Evolutionary conservation across 2,797 vertebrate species (phyloP), one percentile per base, ranked within the genome.

Genomic region (Rhynchonycteris naso): DNA sequence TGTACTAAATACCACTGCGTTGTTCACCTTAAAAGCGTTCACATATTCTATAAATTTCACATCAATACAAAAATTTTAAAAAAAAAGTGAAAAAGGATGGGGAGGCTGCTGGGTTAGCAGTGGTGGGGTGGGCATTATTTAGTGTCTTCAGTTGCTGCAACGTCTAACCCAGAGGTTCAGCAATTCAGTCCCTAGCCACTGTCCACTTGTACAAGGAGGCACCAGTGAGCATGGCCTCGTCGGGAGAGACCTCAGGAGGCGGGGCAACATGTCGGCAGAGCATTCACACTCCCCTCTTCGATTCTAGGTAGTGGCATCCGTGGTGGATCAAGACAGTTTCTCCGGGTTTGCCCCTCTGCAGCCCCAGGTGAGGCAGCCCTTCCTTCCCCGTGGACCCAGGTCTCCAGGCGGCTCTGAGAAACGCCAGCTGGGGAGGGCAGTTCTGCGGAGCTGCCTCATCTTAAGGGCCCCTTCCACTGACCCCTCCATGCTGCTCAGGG

Each of bases 321-420:
- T 99, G 43, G 97, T 99, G 95, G 99, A 99, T 85, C 98, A 99
- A 90, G 99, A 99, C 13, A 97, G 94, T 0, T 99, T 99, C 98
- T 99, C 99, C 47, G 99, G 99, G 26, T 99, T 99, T 74, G 99
- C 99, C 22, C 99, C 99, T 4, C 98, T 99, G 84, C 99, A 99
- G 93, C 99, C 99, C 3, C 99, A 99, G 99, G 99, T 99, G 95
- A 99, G 97, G 6, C 2, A 26, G 10, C 0, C 13, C 43, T 0
- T 1, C 56, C 78, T 81, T n/a, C 65, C 28, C 35, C 8, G 0
- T 5, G 14, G 38, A 14, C 3, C 35, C 12, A 0, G 6, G 75
- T 59, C 47, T 59, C 11, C 3, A 59, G 47, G 3, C 19, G 43
- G 58, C 35, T 91, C 66, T 4, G 4, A n/a, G 82, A 47, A 18